Evolutionary conservation across 2,797 vertebrate species (phyloP).

Genomic region (Artibeus jamaicensis): DNA sequence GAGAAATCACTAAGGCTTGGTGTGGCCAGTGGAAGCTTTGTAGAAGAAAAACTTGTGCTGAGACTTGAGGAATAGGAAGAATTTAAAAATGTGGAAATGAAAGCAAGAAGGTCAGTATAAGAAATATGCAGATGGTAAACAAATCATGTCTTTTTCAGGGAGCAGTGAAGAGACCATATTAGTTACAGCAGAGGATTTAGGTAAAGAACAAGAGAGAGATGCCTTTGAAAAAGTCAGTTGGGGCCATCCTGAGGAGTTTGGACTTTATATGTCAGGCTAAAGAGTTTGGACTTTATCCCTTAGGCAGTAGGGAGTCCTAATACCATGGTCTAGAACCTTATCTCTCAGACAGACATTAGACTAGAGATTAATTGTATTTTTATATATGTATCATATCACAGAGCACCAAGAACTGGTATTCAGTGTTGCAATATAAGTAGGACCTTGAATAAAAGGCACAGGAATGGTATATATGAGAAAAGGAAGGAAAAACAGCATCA

Average conservation of each 20-base stretch:
- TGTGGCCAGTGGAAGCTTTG: not conserved
- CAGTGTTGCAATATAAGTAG: slow-evolving; percentile 31
- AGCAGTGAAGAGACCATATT: not conserved
- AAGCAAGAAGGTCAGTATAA: not conserved
- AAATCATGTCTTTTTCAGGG: not conserved
- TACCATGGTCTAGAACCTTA: slow-evolving; percentile 44
- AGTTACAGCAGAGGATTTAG: not conserved
- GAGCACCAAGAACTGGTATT: slow-evolving; percentile 31
- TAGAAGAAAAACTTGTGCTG: not conserved
- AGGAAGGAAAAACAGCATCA: slow-evolving; percentile 25
- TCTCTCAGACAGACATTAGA: slow-evolving; percentile 52
- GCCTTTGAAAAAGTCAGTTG: slow-evolving; percentile 6
- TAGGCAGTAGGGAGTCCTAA: slow-evolving; percentile 20
- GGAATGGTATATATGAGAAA: slow-evolving; percentile 20
- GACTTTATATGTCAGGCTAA: slow-evolving; percentile 40
- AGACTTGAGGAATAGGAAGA: not conserved
- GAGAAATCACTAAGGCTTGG: not conserved
- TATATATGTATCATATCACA: slow-evolving; percentile 48
- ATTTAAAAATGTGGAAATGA: not conserved
- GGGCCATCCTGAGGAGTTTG: not conserved
- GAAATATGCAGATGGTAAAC: not conserved
- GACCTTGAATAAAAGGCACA: slow-evolving; percentile 54
- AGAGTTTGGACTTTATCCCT: slow-evolving; percentile 42
- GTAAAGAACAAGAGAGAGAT: not conserved
- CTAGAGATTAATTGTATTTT: slow-evolving; percentile 65